Conservation (phyloP, 2,113 vertebrate genomes). For the Trochalopteron elliotii region DNA sequence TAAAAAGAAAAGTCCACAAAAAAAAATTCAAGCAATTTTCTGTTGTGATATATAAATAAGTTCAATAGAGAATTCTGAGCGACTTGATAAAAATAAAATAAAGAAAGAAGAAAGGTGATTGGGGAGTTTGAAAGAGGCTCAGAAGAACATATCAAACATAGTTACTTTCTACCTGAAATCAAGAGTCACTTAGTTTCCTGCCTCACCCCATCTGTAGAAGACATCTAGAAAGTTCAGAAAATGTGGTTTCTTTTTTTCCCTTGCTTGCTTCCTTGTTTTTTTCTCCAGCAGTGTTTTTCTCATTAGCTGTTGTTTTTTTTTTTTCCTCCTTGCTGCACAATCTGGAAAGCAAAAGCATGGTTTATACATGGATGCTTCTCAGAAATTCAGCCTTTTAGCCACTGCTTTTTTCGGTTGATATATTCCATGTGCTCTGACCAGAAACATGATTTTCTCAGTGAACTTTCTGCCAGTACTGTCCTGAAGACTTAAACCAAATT, state of each 20-base stretch:
- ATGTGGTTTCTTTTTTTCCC: background rate
- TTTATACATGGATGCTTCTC: background rate
- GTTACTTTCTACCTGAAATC: background rate
- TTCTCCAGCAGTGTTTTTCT: background rate
- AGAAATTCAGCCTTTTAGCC: background rate
- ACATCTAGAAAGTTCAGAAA: background rate
- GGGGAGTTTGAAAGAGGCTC: background rate
- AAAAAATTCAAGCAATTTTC: background rate
- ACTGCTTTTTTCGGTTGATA: background rate
- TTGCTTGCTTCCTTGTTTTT: background rate
- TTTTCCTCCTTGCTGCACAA: background rate
- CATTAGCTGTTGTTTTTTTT: too few relatives aligned
- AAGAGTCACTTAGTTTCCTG: background rate
- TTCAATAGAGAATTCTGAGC: background rate
- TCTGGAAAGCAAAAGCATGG: background rate
- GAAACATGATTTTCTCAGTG: background rate
- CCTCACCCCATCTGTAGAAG: background rate
- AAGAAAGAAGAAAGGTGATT: background rate
- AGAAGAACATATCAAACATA: background rate
- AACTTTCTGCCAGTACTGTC: background rate
- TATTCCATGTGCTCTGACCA: background rate
- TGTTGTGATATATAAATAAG: background rate
- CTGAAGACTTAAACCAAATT: background rate
- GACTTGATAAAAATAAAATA: background rate
- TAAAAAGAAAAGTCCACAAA: background rate